Conservation (phyloP, 2,888 invertebrate genomes). For the Arge pagana region DNA sequence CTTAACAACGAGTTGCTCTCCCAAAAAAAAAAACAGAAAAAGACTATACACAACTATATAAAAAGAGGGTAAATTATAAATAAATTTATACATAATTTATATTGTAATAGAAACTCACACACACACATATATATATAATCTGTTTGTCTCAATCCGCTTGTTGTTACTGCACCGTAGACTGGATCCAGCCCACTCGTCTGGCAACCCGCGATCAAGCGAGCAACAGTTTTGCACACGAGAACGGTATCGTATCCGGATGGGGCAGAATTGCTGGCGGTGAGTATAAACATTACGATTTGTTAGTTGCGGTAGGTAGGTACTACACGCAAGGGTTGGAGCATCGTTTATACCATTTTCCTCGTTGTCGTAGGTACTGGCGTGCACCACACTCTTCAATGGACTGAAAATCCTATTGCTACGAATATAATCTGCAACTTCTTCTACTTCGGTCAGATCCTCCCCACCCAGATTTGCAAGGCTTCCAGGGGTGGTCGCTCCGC, state of each 20-base stretch:
- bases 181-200: slow-evolving; percentile 25
- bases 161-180: neutral
- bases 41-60: no score
- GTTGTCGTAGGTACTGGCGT: no score
- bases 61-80: no score
- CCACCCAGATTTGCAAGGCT: slow-evolving; percentile 60
- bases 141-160: neutral
- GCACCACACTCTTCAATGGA: slow-evolving; percentile 56
- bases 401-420: slow-evolving; percentile 56
- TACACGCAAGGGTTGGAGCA: slow-evolving; percentile 22
- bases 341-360: slow-evolving; percentile 52
- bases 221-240: slow-evolving; percentile 21
- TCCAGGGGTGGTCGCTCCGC: slow-evolving; percentile 58
- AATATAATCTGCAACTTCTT: slow-evolving; percentile 58
- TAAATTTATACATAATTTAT: no score
- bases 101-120: no score
- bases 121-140: no score
- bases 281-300: no score
- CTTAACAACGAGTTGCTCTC: no score
- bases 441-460: slow-evolving; percentile 54
- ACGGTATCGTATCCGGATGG: slow-evolving; percentile 36
- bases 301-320: neutral
- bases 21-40: no score
- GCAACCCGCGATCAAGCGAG: slow-evolving; percentile 28
- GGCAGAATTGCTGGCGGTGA: slow-evolving; percentile 35